Base-by-base conservation (phyloP, 2,888 invertebrate species). In the Acanthosoma haemorrhoidale region DNA sequence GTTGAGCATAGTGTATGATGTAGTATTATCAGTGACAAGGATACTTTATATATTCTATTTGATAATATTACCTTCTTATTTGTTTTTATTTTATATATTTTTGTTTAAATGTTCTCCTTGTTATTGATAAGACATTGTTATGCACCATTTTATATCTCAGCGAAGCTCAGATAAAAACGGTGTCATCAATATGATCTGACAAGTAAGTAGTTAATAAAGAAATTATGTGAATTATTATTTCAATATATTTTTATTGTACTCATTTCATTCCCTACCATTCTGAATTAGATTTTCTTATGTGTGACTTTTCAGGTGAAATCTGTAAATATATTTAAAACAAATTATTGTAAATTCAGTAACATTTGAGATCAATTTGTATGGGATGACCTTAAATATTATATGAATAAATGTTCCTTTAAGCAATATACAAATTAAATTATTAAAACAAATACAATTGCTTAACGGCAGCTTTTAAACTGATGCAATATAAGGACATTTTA, bases 11-110 rank as follows among this genome's bases (percentile, higher is more conserved):
- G 72, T 41, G 69, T 72, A 70, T 78, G 78, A 78, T 77, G 76
- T 79, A 80, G 81, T 80, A 80, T 80, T 81, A 81, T 80, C 79
- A 78, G 79, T 79, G 77, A 79, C 79, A 76, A 75, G 79, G 78
- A 67, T 57, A 57, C 29, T 43, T 51, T 57, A 57, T 67, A 63
- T 79, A 79, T 79, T 78, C 77, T 79, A 77, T 77, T 67, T 63
- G 61, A 70, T 68, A 66, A 68, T 70, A 70, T 63, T 72, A 41
- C 41, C 70, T 68, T 70, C 18, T 51, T 25, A 32, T 38, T 67
- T 67, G 67, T 67, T 67, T 67, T 67, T 39, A 39, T 41, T 67
- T 51, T 51, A 51, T 51, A 32, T 57, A 21, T 67, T 51, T 67
- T 59, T 72, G 60, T 59, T 61, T 63, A 78, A 75, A 76, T 78